Evolutionary conservation across 2,113 vertebrate species (phyloP), one percentile per base, ranked within the genome.

Genomic region (Nesospiza acunhae): DNA sequence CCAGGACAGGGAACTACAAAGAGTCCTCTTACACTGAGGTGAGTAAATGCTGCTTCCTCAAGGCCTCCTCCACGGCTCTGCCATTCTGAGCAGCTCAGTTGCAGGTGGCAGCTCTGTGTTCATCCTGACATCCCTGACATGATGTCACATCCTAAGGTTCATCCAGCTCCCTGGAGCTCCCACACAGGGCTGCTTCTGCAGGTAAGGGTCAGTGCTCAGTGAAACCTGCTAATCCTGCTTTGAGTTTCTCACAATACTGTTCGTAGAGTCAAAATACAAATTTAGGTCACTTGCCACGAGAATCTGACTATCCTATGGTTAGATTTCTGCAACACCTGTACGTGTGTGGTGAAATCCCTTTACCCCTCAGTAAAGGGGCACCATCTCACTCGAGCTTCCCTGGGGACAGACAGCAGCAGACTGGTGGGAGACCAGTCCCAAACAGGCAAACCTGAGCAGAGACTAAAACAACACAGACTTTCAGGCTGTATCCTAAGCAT

Each of bases 101-200:
- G 1, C 50, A 12, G 16, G 19, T 6, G 52, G 55, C 81, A 59
- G 66, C 9, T 13, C 6, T 2, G 27, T 9, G 58, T 0, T 33
- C 9, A 3, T 52, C 21, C 1, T 20, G 6, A 6, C 2, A 55
- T 4, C 75, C 73, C 70, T 3, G 14, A 11, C 15, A 44, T 0
- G 0, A 17, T 5, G 9, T 0, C 8, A 15, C 7, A 30, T 1
- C 39, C 21, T 6, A 6, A 10, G 44, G 39, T 22, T 26, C 3
- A 0, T 17, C 14, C 56, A 30, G 72, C 49, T 37, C 84, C 70
- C 37, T 0, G 1, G 62, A 79, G 62, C 58, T 73, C 46, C 63
- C 37, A 15, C 53, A 11, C 1, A 0, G 41, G 41, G 75, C 64
- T 10, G 28, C 23, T 37, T 53, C 63, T 83, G 55, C 67, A 90